A percentile compares a stretch with the other conserved stretches of the same genome.
Evolutionary conservation across 2,797 vertebrate species (phyloP).

Genomic region (Phalanger gymnotis): DNA sequence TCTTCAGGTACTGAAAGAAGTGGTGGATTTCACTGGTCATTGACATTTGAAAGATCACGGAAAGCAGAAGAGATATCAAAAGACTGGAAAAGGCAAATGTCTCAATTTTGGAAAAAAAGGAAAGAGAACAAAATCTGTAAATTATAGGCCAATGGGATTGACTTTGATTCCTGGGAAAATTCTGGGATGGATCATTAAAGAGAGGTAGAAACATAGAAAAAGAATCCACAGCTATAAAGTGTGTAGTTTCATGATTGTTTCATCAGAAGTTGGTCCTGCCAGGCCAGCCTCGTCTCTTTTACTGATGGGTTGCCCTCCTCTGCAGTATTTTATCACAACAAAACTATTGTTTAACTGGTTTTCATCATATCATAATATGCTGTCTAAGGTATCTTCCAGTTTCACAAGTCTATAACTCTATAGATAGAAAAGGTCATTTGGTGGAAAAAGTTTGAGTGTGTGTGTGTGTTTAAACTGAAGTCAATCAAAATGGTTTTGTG

Average conservation of each 20-base stretch:
- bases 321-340: not conserved
- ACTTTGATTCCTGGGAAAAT: not conserved
- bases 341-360: too few species aligned
- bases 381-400: not conserved
- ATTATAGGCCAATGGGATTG: not conserved
- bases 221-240: not conserved
- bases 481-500: not conserved
- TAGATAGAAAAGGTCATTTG: not conserved
- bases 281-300: not conserved
- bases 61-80: not conserved
- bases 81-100: not conserved
- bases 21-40: not conserved
- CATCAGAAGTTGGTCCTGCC: not conserved
- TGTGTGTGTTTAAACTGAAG: slow-evolving; percentile 21
- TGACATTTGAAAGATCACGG: not conserved
- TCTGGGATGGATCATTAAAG: not conserved
- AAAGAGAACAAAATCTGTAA: not conserved
- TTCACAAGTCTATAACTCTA: not conserved
- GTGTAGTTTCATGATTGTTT: not conserved
- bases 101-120: not conserved
- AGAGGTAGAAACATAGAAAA: not conserved
- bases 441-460: not conserved
- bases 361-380: too few species aligned
- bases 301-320: not conserved
- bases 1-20: not conserved